Percentiles rank a stretch among this genome's conserved stretches.
Conservation (phyloP, 2,888 invertebrate genomes). For the Bursaphelenchus okinawaensis region DNA sequence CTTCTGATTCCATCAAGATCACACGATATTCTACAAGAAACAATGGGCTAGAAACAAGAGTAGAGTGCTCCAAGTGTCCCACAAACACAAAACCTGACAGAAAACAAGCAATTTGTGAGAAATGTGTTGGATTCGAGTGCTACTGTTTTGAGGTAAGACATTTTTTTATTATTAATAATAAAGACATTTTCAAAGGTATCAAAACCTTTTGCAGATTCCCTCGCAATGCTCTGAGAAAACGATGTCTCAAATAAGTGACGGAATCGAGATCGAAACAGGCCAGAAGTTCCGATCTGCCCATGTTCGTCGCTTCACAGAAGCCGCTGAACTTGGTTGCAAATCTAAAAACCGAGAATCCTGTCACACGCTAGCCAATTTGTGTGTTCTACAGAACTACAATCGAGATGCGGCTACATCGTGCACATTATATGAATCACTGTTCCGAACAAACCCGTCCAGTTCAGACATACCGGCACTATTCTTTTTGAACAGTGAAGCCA, state of each 20-base stretch:
- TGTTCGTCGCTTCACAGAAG: constrained; percentile 10
- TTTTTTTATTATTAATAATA: background rate
- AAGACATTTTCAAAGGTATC: background rate
- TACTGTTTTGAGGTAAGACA: background rate
- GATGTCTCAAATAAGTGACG: constrained; percentile 3
- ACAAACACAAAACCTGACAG: background rate
- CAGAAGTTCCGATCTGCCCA: constrained; percentile 19
- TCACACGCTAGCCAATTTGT: constrained; percentile 69
- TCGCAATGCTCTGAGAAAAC: background rate
- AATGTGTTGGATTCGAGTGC: background rate
- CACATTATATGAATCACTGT: constrained; percentile 26
- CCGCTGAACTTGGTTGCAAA: constrained; percentile 13
- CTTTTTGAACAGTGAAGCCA: constrained; percentile 42
- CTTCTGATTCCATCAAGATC: background rate
- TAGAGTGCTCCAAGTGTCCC: constrained; percentile 4
- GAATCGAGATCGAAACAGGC: constrained; percentile 12
- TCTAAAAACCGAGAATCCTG: constrained; percentile 21
- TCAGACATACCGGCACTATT: constrained; percentile 37
- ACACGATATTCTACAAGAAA: background rate
- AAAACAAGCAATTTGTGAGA: background rate
- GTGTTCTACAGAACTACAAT: constrained; percentile 63
- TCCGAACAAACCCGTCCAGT: constrained; percentile 35
- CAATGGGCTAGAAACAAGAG: background rate
- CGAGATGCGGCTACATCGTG: constrained; percentile 19
- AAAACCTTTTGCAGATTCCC: background rate